A percentile compares a stretch with the other conserved stretches of the same genome.
These are phyloP conservation scores for Drosophila anomalata DNA, from an alignment of 2,888 invertebrate genomes.

Conservation along the genomic window DNA sequence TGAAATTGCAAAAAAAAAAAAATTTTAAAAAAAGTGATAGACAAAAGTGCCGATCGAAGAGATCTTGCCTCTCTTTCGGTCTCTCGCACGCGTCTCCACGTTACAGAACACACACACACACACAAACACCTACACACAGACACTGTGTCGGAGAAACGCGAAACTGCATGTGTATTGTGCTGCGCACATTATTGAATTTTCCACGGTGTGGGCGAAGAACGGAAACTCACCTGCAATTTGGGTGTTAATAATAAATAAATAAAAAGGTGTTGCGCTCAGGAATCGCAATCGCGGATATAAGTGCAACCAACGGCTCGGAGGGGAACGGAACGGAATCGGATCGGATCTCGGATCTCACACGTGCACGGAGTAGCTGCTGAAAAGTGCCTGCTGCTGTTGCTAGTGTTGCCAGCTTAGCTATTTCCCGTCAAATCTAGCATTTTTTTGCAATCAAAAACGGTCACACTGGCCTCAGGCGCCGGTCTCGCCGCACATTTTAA, in stretches of 20 bases:
- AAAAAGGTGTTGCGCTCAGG: slow-evolving; percentile 32
- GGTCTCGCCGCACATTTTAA: too few relatives aligned
- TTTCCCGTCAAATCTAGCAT: too few relatives aligned
- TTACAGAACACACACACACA: slow-evolving; percentile 53
- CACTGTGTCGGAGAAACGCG: slow-evolving; percentile 2
- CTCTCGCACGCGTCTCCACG: slow-evolving; percentile 46
- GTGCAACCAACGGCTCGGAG: slow-evolving; percentile 15
- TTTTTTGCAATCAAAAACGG: too few relatives aligned
- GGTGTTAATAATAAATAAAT: slow-evolving; percentile 11
- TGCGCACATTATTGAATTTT: slow-evolving; percentile 74
- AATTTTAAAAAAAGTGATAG: not conserved
- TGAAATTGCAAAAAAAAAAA: not conserved
- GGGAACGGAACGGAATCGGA: slow-evolving; percentile 31
- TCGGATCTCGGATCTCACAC: slow-evolving; percentile 42
- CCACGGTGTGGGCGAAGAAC: slow-evolving; percentile 41
- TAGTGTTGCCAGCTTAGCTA: too few relatives aligned
- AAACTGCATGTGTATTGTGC: slow-evolving; percentile 39
- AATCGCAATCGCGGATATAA: slow-evolving; percentile 10
- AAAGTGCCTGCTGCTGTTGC: slow-evolving; percentile 24
- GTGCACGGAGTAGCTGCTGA: slow-evolving; percentile 71
- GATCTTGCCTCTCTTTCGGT: not conserved
- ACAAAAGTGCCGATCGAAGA: slow-evolving; percentile 31
- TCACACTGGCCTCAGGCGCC: too few relatives aligned
- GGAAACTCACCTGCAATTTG: slow-evolving; percentile 33
- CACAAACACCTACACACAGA: slow-evolving; percentile 7